A percentile compares a stretch with the other conserved stretches of the same genome.
Evolutionary conservation across 2,113 vertebrate genomes (phyloP).

Genomic region (Anser cygnoides): DNA sequence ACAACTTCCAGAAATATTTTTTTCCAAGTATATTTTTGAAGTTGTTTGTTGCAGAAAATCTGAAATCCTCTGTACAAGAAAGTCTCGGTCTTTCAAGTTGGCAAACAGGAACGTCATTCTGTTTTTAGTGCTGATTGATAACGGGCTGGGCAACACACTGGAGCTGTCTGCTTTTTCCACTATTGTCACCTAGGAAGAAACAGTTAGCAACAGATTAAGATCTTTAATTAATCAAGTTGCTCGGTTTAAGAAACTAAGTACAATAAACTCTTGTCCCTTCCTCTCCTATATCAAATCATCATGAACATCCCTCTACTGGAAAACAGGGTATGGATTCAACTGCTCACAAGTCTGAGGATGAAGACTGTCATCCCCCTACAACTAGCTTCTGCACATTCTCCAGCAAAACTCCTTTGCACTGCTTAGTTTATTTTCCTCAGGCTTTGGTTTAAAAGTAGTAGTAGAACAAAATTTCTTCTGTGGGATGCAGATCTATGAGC

Average conservation of each 20-base stretch:
- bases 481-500: background rate
- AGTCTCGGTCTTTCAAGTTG: constrained; percentile 96
- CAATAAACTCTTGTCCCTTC: background rate
- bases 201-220: background rate
- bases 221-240: background rate
- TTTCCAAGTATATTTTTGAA: constrained; percentile 90
- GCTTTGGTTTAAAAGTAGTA: background rate
- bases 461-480: background rate
- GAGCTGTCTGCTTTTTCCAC: constrained; percentile 99
- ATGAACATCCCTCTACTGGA: accelerated
- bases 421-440: background rate
- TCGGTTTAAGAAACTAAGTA: background rate
- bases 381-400: background rate
- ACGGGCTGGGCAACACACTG: constrained; percentile 92
- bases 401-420: background rate
- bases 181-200: constrained; percentile 89
- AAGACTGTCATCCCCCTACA: background rate
- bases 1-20: constrained; percentile 87
- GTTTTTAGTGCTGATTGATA: constrained; percentile 98
- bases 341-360: background rate
- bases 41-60: constrained; percentile 97
- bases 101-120: constrained; percentile 98
- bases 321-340: background rate
- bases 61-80: constrained; percentile 96
- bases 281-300: background rate